phyloP scores from a whole-genome alignment of 2,797 vertebrate genomes.

The Margarornis squamiger region DNA sequence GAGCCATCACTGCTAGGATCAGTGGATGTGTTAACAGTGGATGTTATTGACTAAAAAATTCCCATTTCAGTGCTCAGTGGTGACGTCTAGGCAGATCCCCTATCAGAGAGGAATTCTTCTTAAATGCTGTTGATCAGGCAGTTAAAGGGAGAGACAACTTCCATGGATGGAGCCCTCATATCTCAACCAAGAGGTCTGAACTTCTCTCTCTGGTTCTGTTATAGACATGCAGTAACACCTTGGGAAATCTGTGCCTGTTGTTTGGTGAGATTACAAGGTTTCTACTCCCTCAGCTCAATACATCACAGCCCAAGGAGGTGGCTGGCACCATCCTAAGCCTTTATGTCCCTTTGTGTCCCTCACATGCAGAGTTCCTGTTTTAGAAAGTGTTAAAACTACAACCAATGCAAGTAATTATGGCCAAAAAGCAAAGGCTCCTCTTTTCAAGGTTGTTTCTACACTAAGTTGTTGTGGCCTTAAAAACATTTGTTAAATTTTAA shows the following conservation, averaged over 20 bases:
- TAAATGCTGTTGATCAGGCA: neutral
- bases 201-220: neutral
- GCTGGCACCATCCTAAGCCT: neutral
- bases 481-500: conserved; percentile 3
- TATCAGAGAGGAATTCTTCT: conserved; percentile 23
- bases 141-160: neutral
- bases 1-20: neutral
- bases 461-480: neutral
- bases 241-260: accelerated
- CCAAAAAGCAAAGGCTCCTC: neutral
- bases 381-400: neutral
- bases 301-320: neutral
- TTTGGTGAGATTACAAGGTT: neutral
- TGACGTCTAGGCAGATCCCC: neutral
- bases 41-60: conserved; percentile 31
- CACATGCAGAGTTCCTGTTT: neutral
- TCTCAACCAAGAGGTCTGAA: neutral
- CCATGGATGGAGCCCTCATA: accelerated
- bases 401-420: neutral
- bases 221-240: neutral
- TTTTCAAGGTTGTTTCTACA: neutral
- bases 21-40: neutral
- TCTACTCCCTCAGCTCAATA: neutral
- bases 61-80: neutral
- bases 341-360: neutral